Evolutionary conservation across 1,140 invertebrate genomes (phyloP).

Genomic region (Aplysia californica): DNA sequence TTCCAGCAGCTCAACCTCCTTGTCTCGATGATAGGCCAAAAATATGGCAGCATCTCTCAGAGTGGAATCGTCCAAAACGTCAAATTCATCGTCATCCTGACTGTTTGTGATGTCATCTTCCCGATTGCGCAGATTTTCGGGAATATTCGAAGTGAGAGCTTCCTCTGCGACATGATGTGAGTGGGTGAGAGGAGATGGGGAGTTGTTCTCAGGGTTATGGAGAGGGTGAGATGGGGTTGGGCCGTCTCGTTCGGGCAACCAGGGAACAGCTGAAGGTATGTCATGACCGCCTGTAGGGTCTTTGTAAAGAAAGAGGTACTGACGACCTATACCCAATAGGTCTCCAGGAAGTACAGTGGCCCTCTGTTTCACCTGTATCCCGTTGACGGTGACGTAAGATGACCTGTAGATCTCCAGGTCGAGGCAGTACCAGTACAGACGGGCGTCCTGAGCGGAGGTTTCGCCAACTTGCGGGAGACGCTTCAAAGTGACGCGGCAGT

Average conservation of each 20-base stretch:
- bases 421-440: constrained; percentile 44
- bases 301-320: constrained; percentile 59
- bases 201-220: not conserved
- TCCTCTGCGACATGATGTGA: too few relatives aligned
- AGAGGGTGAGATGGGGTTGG: not conserved
- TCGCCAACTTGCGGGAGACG: constrained; percentile 30
- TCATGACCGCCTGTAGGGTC: constrained; percentile 54
- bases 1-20: constrained; percentile 54
- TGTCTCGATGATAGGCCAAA: constrained; percentile 50
- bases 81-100: constrained; percentile 6
- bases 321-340: constrained; percentile 48
- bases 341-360: constrained; percentile 49
- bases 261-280: constrained; percentile 49
- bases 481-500: constrained; percentile 39
- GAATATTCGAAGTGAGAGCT: too few relatives aligned
- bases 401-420: constrained; percentile 43
- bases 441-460: not conserved
- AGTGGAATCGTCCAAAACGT: constrained; percentile 1
- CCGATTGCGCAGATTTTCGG: not conserved
- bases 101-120: constrained; percentile 4
- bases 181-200: too few relatives aligned
- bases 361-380: constrained; percentile 30
- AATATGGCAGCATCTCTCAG: constrained; percentile 30
- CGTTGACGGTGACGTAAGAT: constrained; percentile 46
- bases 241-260: constrained; percentile 32